Evolutionary conservation across 2,888 invertebrate genomes (phyloP).

Genomic region (Venustoraphidia nigricollis): DNA sequence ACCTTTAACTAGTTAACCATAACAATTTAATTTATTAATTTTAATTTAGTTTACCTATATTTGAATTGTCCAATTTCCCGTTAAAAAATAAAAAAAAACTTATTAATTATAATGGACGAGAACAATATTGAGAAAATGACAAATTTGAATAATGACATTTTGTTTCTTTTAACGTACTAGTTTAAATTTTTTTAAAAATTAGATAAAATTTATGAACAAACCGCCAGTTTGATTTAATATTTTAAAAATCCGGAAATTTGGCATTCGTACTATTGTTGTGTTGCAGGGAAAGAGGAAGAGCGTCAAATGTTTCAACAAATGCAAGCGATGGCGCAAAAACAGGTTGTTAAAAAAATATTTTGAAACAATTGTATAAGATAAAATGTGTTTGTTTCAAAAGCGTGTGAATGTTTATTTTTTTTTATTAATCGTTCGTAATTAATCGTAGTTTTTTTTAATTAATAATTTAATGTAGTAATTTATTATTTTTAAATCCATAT

Average conservation of each 20-base stretch:
- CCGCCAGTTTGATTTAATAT: background rate
- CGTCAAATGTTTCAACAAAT: constrained; percentile 93
- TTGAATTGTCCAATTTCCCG: no score
- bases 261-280: constrained; percentile 20
- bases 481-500: no score
- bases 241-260: background rate
- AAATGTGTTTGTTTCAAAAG: constrained; percentile 2
- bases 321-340: constrained; percentile 93
- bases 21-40: no score
- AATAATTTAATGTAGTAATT: background rate
- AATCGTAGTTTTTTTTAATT: background rate
- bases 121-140: no score
- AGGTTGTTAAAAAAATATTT: constrained; percentile 45
- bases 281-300: constrained; percentile 89
- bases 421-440: background rate
- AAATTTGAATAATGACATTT: no score
- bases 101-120: no score
- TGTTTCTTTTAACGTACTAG: no score
- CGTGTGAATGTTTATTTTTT: constrained; percentile 3
- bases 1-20: no score
- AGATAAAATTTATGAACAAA: background rate
- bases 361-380: background rate
- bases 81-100: no score
- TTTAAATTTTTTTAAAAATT: no score
- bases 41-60: no score